These are phyloP conservation scores for Scelioninae gen. 2 DNA, from an alignment of 2,888 invertebrate species.

Conservation along the genomic window DNA sequence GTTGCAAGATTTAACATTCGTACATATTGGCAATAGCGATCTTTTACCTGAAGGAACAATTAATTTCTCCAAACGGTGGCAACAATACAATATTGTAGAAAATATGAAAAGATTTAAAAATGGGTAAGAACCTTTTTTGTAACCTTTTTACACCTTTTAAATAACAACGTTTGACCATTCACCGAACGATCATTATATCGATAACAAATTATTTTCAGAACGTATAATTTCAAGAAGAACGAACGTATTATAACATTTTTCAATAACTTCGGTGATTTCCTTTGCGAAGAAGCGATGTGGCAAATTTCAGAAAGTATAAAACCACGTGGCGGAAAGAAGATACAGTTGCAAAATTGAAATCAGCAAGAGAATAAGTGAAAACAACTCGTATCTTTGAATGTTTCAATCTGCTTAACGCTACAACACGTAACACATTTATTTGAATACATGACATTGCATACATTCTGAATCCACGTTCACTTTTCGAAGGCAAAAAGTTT, in stretches of 20 bases:
- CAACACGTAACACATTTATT: conserved; percentile 26
- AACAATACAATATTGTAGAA: conserved; percentile 98
- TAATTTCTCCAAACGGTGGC: conserved; percentile 99
- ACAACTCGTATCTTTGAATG: conserved; percentile 59
- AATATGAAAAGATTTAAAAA: conserved; percentile 98
- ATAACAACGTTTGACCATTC: conserved; percentile 66
- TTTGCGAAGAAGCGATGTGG: conserved; percentile 99
- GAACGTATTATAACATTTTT: conserved; percentile 96
- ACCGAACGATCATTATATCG: no score
- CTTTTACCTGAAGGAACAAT: conserved; percentile 89
- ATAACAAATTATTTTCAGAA: no score
- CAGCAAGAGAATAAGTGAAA: conserved; percentile 39
- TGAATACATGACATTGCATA: conserved; percentile 12
- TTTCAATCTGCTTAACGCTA: conserved; percentile 51
- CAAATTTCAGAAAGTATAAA: conserved; percentile 97
- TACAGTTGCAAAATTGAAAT: conserved; percentile 71
- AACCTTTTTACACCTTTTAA: neutral
- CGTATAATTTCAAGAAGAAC: conserved; percentile 94
- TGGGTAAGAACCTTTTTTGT: conserved; percentile 85
- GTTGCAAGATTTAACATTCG: conserved; percentile 98
- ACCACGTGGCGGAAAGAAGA: conserved; percentile 85
- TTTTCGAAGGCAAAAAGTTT: conserved; percentile 5
- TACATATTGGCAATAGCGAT: conserved; percentile 97
- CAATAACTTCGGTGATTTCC: conserved; percentile 96
- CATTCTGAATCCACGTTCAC: neutral